These are phyloP conservation scores for Drosophila biarmipes DNA, from an alignment of 1,140 invertebrate species.

Conservation along the genomic window DNA sequence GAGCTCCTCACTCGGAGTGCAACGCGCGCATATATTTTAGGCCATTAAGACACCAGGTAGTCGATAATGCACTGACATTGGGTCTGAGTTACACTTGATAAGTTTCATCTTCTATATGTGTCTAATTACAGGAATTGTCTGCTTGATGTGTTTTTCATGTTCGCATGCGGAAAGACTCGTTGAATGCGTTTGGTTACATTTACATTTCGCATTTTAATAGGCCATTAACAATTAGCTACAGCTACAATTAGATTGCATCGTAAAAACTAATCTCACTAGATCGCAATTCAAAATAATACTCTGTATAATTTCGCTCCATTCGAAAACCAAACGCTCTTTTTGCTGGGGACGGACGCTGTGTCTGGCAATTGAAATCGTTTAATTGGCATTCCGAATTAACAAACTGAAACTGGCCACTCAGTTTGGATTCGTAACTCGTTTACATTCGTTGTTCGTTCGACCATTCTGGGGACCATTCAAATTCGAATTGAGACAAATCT, in stretches of 20 bases:
- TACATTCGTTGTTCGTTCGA: constrained; percentile 50
- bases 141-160: constrained; percentile 22
- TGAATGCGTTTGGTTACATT: constrained; percentile 43
- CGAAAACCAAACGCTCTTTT: constrained; percentile 51
- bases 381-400: constrained; percentile 52
- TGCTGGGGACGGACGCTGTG: constrained; percentile 65
- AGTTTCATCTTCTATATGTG: constrained; percentile 23
- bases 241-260: constrained; percentile 74
- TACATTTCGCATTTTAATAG: constrained; percentile 42
- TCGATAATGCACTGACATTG: constrained; percentile 39
- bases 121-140: constrained; percentile 36
- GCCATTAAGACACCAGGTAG: constrained; percentile 43
- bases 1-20: constrained; percentile 14
- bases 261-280: constrained; percentile 66
- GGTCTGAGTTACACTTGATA: constrained; percentile 49
- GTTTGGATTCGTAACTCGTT: constrained; percentile 47
- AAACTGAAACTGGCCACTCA: constrained; percentile 54
- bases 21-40: constrained; percentile 16
- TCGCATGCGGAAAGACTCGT: constrained; percentile 39
- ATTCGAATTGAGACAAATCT: constrained; percentile 25
- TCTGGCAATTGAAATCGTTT: constrained; percentile 50
- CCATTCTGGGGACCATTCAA: constrained; percentile 9
- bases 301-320: constrained; percentile 51
- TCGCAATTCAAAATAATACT: constrained; percentile 62
- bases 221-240: constrained; percentile 69